Evolutionary conservation across 2,797 vertebrate species (phyloP).

Genomic region (Sebastes variabilis): DNA sequence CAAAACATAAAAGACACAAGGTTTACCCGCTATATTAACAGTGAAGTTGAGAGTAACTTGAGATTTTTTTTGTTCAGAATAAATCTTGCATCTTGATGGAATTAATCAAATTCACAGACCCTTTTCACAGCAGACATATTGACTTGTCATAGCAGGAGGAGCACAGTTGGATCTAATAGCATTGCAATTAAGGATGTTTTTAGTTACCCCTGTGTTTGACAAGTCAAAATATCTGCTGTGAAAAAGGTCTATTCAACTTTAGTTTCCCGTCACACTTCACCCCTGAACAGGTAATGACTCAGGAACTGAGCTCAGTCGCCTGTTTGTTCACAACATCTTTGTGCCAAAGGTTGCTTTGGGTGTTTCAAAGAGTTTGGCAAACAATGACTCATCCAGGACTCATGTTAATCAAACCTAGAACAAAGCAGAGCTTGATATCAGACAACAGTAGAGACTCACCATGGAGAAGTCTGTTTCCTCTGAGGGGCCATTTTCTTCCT

Average conservation of each 20-base stretch:
- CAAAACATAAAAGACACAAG: neutral
- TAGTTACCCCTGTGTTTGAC: neutral
- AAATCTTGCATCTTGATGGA: neutral
- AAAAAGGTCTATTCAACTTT: neutral
- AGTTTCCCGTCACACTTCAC: neutral
- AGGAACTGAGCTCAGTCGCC: neutral
- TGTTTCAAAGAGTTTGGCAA: conserved; percentile 22
- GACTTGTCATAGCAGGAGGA: neutral
- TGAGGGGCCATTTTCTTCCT: conserved; percentile 43
- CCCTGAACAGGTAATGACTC: neutral
- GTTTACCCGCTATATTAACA: neutral
- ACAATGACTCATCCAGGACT: conserved; percentile 24
- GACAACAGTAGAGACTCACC: conserved; percentile 42
- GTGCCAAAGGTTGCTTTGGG: conserved; percentile 19
- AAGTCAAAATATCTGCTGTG: neutral
- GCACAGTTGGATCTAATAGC: neutral
- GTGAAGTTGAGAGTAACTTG: neutral
- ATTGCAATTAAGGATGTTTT: neutral
- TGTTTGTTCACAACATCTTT: neutral
- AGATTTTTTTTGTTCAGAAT: neutral
- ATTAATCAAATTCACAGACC: neutral
- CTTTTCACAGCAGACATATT: neutral
- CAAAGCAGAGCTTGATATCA: conserved; percentile 9
- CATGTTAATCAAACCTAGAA: conserved; percentile 23
- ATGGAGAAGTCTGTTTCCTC: conserved; percentile 37